These are phyloP conservation scores for Anas platyrhynchos DNA, from an alignment of 2,113 vertebrate species.

Conservation along the genomic window DNA sequence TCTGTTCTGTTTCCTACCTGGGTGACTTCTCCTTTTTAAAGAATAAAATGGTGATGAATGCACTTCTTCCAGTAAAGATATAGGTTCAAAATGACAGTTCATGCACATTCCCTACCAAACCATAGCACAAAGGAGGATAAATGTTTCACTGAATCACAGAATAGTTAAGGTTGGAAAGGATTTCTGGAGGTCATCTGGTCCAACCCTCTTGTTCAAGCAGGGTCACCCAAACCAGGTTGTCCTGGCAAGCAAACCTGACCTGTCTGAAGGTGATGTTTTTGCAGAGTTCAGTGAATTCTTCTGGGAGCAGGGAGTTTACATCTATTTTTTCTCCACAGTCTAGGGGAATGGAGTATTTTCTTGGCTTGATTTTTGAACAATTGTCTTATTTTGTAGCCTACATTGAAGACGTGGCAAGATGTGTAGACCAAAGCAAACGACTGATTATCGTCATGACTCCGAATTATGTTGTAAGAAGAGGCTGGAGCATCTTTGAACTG, in stretches of 20 bases:
- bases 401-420: conserved; percentile 97
- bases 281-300: not conserved
- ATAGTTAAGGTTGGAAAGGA: not conserved
- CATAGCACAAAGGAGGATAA: accelerated
- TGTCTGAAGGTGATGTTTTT: not conserved
- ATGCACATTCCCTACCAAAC: not conserved
- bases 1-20: not conserved
- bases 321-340: not conserved
- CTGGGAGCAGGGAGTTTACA: not conserved
- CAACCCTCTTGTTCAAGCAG: not conserved
- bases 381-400: conserved; percentile 86
- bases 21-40: not conserved
- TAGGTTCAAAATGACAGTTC: not conserved
- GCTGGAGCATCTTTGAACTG: conserved; percentile 99
- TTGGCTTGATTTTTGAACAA: conserved; percentile 33
- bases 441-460: conserved; percentile 99
- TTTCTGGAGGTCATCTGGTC: not conserved
- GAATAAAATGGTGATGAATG: not conserved
- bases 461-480: conserved; percentile 95
- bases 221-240: not conserved
- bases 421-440: conserved; percentile 97
- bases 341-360: not conserved
- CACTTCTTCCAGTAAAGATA: not conserved
- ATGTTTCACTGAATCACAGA: not conserved
- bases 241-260: not conserved